Evolutionary conservation across 2,888 invertebrate genomes (phyloP), one percentile per base, ranked within the genome.

Genomic region (Liposcelis brunnea): DNA sequence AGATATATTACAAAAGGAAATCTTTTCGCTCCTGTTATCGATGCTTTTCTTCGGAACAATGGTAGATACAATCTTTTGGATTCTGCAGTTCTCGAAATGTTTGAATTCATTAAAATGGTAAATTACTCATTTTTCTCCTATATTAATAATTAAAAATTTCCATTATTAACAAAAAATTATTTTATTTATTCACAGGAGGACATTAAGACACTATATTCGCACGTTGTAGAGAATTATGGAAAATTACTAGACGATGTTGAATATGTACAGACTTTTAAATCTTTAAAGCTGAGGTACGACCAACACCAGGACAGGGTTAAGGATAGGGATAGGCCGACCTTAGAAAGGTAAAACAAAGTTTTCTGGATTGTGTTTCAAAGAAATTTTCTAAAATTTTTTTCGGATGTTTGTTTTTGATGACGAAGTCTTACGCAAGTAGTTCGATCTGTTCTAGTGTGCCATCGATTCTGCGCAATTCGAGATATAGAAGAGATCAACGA

Each of bases 241-340:
- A 89, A 90, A 67, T 80, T 85, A 56, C 70, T 99, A 59, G 91
- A 94, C 62, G 81, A 85, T 59, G 83, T 97, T 57, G 85, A 87
- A 63, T 99, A 99, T 69, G 97, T 98, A 58, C 91, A 93, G 69
- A 97, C 97, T 31, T 99, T 99, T 66, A 89, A 90, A 66, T 80
- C 85, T 53, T 71, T 97, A 54, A 89, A 87, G 67, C 65, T 76
- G 54, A 76, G 85, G 52, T 91, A 90, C 58, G 90, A 91, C 61
- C 90, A 91, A 62, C 83, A 89, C 62, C 86, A 86, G 63, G 90
- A 91, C 59, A 80, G 87, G 62, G 64, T 85, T 52, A 89, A 86
- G 65, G 90, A 89, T 62, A 74, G 85, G 53, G 85, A 85, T 53
- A 72, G 84, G 70, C 75, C 77, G 61, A 64, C 74, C 53, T 64